Evolutionary conservation across 2,888 invertebrate genomes (phyloP), one percentile per base, ranked within the genome.

Genomic region (Dryococelus australis): DNA sequence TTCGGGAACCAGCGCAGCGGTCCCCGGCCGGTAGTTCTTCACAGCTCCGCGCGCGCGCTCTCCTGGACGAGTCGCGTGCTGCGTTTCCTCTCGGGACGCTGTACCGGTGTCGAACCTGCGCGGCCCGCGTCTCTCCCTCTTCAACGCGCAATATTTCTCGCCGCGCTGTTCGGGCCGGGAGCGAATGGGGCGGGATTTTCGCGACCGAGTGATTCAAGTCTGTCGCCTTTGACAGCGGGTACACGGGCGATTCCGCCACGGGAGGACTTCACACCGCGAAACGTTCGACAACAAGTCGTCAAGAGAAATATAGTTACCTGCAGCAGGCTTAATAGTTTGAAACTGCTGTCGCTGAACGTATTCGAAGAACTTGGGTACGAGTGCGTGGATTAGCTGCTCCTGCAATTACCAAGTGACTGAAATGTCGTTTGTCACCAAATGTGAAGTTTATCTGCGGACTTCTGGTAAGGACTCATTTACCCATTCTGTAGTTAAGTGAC

Each of bases 361-460:
- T 65, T 65, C 10, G 24, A 16, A 65, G 20, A 65, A 24, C 16
- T 65, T 20, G 65, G 12, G 24, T 65, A 20, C 16, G 65, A 65
- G 24, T 65, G n/a, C 65, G 20, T n/a, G 65, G 2, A 20, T 65
- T 0, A 3, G 10, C 65, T 65, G 65, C 65, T 65, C n/a, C 65
- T 65, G 65, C 24, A 0, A n/a, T 65, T 65, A 65, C 65, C 8
- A 24, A n/a, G 24, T n/a, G 65, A 65, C 16, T n/a, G 24, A 10
- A 65, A 65, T 65, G 65, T 65, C 65, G 65, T 65, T 65, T n/a
- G 65, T 65, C 65, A n/a, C 65, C 65, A 65, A 65, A 65, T 65
- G 65, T 65, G 65, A 65, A 65, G 16, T 65, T 12, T 65, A 65
- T 65, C 65, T 65, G 13, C 65, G 65, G 65, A 65, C 65, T 8